phyloP scores from a whole-genome alignment of 2,113 vertebrate species.

The Chlorocebus sabaeus region DNA sequence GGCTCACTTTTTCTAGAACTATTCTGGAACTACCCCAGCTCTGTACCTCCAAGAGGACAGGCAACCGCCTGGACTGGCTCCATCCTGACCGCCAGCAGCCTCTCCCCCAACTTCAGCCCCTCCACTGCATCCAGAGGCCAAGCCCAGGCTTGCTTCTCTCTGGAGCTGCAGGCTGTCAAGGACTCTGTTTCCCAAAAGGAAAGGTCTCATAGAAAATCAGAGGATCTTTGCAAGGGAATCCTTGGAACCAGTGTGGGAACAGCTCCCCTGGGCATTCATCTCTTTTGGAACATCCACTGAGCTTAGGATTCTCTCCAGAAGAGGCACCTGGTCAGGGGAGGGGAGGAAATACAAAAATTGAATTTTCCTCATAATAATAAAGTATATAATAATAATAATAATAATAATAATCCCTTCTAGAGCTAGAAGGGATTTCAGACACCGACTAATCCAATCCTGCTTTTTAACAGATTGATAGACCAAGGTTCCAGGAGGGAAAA shows the following conservation, averaged over 20 bases:
- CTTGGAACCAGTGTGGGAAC: constrained; percentile 14
- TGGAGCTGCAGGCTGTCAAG: not conserved
- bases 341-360: not conserved
- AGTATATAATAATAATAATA: not conserved
- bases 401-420: not conserved
- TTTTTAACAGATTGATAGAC: not conserved
- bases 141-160: not conserved
- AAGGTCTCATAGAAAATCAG: not conserved
- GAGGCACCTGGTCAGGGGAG: not conserved
- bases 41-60: not conserved
- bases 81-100: not conserved
- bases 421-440: not conserved
- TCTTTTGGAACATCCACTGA: not conserved
- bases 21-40: not conserved
- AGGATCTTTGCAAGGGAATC: constrained; percentile 1
- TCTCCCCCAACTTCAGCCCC: not conserved
- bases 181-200: constrained; percentile 5
- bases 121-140: not conserved
- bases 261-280: not conserved
- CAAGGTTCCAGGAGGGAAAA: not conserved
- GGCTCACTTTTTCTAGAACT: not conserved
- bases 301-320: not conserved
- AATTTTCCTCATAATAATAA: not conserved
- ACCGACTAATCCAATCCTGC: not conserved
- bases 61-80: not conserved